A percentile compares a stretch with the other conserved stretches of the same genome.
These are phyloP conservation scores for Clitarchus hookeri DNA, from an alignment of 2,888 invertebrate species.

Conservation along the genomic window DNA sequence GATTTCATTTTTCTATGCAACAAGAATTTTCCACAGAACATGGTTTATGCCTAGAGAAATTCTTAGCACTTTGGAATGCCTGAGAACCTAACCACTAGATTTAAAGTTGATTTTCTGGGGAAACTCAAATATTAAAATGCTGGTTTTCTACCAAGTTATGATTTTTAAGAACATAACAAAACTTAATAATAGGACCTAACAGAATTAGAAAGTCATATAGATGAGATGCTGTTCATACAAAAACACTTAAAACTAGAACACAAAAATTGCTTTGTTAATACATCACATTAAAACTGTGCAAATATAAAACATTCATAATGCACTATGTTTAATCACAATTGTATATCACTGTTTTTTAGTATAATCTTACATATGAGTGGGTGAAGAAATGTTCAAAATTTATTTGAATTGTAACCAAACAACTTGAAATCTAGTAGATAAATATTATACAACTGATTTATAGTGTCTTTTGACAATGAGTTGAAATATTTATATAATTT, in stretches of 20 bases:
- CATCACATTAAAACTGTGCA: background rate
- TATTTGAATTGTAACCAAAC: constrained; percentile 70
- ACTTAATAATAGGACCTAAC: too few relatives aligned
- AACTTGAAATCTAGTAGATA: constrained; percentile 81
- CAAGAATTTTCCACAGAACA: too few relatives aligned
- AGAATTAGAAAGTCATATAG: too few relatives aligned
- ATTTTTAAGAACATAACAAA: too few relatives aligned
- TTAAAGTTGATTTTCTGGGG: too few relatives aligned
- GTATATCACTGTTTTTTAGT: background rate
- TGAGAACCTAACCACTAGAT: too few relatives aligned
- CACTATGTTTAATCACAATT: background rate
- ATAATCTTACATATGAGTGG: background rate
- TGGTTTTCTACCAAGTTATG: too few relatives aligned
- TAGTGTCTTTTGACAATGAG: constrained; percentile 70
- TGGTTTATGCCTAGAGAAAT: too few relatives aligned
- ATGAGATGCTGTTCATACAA: too few relatives aligned
- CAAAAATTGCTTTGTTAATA: background rate
- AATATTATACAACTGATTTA: constrained; percentile 72
- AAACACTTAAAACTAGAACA: background rate
- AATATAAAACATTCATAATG: background rate
- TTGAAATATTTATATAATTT: constrained; percentile 74
- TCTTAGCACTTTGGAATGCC: too few relatives aligned
- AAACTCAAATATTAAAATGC: too few relatives aligned
- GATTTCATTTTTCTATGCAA: too few relatives aligned
- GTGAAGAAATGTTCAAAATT: background rate